Conservation (phyloP, 2,113 vertebrate species). For the Rostratula benghalensis region DNA sequence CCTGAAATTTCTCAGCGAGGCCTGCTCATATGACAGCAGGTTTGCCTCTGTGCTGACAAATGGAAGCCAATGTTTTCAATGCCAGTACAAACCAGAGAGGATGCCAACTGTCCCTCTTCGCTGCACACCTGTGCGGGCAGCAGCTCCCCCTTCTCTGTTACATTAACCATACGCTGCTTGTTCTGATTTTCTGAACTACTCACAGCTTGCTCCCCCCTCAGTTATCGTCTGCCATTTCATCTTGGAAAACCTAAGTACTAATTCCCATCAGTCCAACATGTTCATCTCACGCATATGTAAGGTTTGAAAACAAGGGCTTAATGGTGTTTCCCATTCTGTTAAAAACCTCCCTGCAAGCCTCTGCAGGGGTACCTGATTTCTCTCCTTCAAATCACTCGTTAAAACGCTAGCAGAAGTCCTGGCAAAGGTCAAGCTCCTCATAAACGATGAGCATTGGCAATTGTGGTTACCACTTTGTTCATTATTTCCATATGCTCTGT, state of each 20-base stretch:
- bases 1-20: background rate
- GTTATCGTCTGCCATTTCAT: background rate
- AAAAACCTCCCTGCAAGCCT: background rate
- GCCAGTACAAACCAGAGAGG: background rate
- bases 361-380: background rate
- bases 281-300: background rate
- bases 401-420: background rate
- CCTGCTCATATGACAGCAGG: background rate
- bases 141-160: accelerated
- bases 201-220: background rate
- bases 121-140: background rate
- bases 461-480: background rate
- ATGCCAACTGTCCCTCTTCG: background rate
- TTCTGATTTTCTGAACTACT: background rate
- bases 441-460: background rate
- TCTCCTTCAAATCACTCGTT: background rate
- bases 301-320: background rate
- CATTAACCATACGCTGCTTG: background rate
- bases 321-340: background rate
- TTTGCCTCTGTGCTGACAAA: background rate
- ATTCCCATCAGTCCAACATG: background rate
- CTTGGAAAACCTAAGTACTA: background rate
- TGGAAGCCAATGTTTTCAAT: background rate
- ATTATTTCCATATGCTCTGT: background rate
- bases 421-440: background rate